phyloP scores from a whole-genome alignment of 2,888 invertebrate species.

The Tetragnatha montana region DNA sequence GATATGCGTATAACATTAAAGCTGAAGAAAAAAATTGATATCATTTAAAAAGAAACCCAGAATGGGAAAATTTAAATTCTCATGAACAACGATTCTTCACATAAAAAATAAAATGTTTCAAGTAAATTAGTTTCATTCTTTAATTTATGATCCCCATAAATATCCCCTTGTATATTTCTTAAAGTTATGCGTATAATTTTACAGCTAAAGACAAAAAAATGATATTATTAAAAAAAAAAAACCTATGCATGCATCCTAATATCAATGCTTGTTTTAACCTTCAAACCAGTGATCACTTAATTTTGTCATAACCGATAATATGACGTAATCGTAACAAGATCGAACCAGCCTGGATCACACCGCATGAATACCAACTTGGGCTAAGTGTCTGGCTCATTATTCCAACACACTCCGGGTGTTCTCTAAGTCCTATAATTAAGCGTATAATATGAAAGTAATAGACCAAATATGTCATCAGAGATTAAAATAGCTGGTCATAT shows the following conservation, averaged over 20 bases:
- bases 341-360: neutral
- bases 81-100: too few species aligned
- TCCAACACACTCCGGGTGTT: neutral
- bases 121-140: too few species aligned
- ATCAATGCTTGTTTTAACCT: too few species aligned
- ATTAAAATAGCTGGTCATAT: neutral
- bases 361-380: neutral
- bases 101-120: too few species aligned
- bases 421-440: neutral
- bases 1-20: neutral
- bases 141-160: too few species aligned
- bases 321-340: too few species aligned
- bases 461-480: neutral
- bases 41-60: neutral
- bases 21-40: neutral
- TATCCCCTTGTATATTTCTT: too few species aligned
- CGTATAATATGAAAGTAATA: neutral
- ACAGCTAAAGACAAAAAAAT: neutral
- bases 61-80: too few species aligned
- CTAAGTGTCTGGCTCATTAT: neutral
- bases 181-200: neutral
- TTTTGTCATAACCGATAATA: too few species aligned
- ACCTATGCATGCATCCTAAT: conserved; percentile 1
- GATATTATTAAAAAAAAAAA: neutral
- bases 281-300: too few species aligned